Evolutionary conservation across 1,140 invertebrate genomes (phyloP), one percentile per base, ranked within the genome.

Genomic region (Drosophila ogumai): DNA sequence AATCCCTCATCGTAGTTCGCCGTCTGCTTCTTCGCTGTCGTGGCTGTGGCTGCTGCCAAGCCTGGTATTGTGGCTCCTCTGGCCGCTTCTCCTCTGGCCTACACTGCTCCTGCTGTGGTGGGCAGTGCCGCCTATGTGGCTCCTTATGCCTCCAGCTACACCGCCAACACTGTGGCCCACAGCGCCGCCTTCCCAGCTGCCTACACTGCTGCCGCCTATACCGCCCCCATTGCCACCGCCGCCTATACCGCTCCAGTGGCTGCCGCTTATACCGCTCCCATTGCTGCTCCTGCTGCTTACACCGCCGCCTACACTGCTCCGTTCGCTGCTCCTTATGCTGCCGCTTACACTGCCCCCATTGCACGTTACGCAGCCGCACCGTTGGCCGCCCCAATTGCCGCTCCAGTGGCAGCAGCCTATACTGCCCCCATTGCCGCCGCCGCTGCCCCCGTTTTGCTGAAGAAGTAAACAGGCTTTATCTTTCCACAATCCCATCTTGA

Each of bases 91-190:
- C 41, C 82, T 78, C 1, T 91, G 60, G 88, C 86, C 7, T 91
- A 90, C 58, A 90, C 90, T 8, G 75, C 92, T 10, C 92, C 93
- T 1, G 92, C 93, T 43, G 90, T 92, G 28, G 85, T 91, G 41
- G 92, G 92, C 47, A 82, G 77, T 60, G 91, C 91, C 40, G 93
- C 94, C 69, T 93, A 93, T 59, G 93, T 93, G 13, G 94, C 94
- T 65, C 93, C 94, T 2, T 94, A 94, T 60, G 84, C 84, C 71
- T 91, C 90, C 69, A 91, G 82, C 69, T 93, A 87, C 58, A 65
- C 73, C 31, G 88, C 90, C 31, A 77, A 91, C 55, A 72, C 61
- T 5, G 49, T 91, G n/a, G 90, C 90, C 40, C 90, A 91, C 28
- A 84, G 86, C 52, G 90, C 90, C 41, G 90, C 90, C 59, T 91